These are phyloP conservation scores for Podarcis cretensis DNA, from an alignment of 2,113 vertebrate genomes.

Conservation along the genomic window DNA sequence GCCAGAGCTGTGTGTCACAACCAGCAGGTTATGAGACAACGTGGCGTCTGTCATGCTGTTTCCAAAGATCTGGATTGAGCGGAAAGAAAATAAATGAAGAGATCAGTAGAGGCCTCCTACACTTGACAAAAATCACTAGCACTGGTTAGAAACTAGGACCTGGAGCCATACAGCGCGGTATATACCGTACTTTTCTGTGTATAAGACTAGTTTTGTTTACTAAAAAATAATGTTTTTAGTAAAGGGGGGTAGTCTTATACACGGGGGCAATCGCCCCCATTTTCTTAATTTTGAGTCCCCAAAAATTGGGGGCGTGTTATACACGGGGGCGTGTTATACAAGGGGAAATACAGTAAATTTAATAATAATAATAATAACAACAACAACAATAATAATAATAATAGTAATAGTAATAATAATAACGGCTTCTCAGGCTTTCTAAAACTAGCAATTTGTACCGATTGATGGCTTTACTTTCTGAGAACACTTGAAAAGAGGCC, in stretches of 20 bases:
- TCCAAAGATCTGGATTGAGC: constrained; percentile 87
- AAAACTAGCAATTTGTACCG: not conserved
- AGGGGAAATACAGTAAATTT: too few relatives aligned
- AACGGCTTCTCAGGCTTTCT: not conserved
- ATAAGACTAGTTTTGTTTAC: too few relatives aligned
- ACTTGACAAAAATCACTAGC: not conserved
- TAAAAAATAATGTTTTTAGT: too few relatives aligned
- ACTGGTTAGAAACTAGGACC: not conserved
- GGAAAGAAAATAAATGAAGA: constrained; percentile 52
- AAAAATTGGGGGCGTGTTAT: too few relatives aligned
- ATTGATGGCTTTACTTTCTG: constrained; percentile 13
- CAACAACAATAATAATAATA: too few relatives aligned
- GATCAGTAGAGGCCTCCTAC: constrained; percentile 40
- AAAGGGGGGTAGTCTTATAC: too few relatives aligned
- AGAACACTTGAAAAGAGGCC: constrained; percentile 15
- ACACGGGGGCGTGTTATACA: too few relatives aligned
- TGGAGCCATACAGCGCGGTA: not conserved
- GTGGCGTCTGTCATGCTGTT: constrained; percentile 87
- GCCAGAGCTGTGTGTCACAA: constrained; percentile 89
- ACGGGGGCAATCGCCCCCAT: too few relatives aligned
- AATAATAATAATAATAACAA: too few relatives aligned
- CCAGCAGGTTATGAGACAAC: constrained; percentile 90
- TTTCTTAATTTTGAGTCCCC: too few relatives aligned
- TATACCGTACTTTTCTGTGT: too few relatives aligned
- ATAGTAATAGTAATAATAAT: too few relatives aligned